Base-by-base conservation (phyloP, 2,797 vertebrate species). In the Semaprochilodus insignis region DNA sequence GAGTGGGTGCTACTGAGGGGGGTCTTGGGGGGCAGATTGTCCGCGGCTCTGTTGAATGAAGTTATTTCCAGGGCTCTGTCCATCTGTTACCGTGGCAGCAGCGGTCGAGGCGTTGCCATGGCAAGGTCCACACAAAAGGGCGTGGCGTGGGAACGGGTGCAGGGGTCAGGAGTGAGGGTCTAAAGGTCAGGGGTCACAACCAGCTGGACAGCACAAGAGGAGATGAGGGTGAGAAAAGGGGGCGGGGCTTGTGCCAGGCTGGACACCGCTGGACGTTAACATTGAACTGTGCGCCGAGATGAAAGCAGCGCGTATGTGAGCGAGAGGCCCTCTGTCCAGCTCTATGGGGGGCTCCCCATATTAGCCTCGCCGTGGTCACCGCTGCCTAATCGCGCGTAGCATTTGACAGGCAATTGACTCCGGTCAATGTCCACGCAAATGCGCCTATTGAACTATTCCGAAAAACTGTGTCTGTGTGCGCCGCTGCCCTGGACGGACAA, bases 61-160 rank as follows among this genome's bases (percentile, higher is more conserved):
- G 93, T 93, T 93, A 93, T 94, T 93, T 94, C 91, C 92, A 94
- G 87, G 80, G 78, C 84, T 69, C 90, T 92, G 92, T 95, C 94
- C 94, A 95, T 95, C 95, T 95, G 94, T 95, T 95, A 94, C 94
- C 92, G 93, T 94, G 92, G 94, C 91, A 94, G 93, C 93, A 85
- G 91, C 88, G 93, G 91, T 90, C 91, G 90, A 92, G 88, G 91
- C 91, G 95, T 95, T 94, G 90, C 93, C 92, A 95, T 94, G 94
- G 92, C 67, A 86, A 89, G 89, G 85, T 88, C 92, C 89, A 90
- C 92, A 95, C 94, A 95, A 95, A 95, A 95, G 94, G 93, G 93
- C 89, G 94, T 94, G 94, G 93, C 94, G 94, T 95, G 95, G 95
- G 95, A 95, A 95, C 89, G 83, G 91, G 91, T 93, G 93, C 92